These are phyloP conservation scores for Drosophila insularis DNA, from an alignment of 1,140 invertebrate genomes.

Conservation along the genomic window DNA sequence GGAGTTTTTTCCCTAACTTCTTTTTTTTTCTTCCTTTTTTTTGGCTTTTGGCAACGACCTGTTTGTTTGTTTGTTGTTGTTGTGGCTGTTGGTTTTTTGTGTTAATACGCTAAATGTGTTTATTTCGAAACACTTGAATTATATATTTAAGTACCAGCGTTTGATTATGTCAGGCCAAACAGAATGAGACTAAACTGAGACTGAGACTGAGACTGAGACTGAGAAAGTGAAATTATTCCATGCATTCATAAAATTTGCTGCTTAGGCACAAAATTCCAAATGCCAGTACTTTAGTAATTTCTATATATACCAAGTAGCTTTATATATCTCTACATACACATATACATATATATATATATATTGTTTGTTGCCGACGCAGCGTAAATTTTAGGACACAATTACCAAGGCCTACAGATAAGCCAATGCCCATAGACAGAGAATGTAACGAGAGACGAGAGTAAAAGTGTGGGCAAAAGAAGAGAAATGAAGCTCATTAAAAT, in stretches of 20 bases:
- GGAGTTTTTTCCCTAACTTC: slow-evolving; percentile 32
- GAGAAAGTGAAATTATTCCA: slow-evolving; percentile 60
- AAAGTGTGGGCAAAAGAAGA: slow-evolving; percentile 25
- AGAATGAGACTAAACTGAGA: background rate
- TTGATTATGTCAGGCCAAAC: slow-evolving; percentile 47
- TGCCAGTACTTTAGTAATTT: slow-evolving; percentile 28
- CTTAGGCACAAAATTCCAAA: slow-evolving; percentile 57
- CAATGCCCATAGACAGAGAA: slow-evolving; percentile 22
- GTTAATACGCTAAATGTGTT: slow-evolving; percentile 51
- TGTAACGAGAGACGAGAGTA: background rate
- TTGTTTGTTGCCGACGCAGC: slow-evolving; percentile 48
- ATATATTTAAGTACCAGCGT: slow-evolving; percentile 56
- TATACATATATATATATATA: background rate
- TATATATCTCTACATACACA: background rate
- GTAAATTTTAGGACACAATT: slow-evolving; percentile 78
- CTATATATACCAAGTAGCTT: slow-evolving; percentile 11
- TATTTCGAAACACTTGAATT: slow-evolving; percentile 70
- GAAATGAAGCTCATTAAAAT: slow-evolving; percentile 78
- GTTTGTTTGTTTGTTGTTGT: background rate
- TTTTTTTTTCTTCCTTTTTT: slow-evolving; percentile 10
- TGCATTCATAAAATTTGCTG: slow-evolving; percentile 78
- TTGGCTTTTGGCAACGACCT: slow-evolving; percentile 4
- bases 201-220: background rate
- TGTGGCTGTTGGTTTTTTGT: slow-evolving; percentile 42
- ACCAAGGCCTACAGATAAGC: slow-evolving; percentile 61